Evolutionary conservation across 2,797 vertebrate genomes (phyloP).

Genomic region (Iguana delicatissima): DNA sequence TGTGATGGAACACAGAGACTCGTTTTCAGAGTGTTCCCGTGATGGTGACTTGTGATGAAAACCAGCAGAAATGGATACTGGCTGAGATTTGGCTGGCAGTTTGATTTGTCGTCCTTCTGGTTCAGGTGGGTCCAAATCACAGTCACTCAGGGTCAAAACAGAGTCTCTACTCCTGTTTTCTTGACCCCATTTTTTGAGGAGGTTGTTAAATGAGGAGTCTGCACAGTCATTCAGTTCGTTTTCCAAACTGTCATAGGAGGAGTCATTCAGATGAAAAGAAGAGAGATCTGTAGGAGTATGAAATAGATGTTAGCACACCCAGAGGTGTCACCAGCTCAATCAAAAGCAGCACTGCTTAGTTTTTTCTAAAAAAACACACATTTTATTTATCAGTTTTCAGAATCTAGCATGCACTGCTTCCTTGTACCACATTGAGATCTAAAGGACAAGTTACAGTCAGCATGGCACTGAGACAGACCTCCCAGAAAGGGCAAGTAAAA

Average conservation of each 20-base stretch:
- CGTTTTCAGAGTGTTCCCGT: slow-evolving; percentile 39
- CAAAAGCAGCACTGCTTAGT: background rate
- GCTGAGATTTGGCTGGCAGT: slow-evolving; percentile 76
- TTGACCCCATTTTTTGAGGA: slow-evolving; percentile 81
- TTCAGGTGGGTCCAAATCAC: slow-evolving; percentile 85
- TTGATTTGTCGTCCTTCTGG: slow-evolving; percentile 79
- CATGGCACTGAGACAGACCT: too few species aligned
- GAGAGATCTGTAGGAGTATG: slow-evolving; percentile 83
- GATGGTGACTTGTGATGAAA: slow-evolving; percentile 70
- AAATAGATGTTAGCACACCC: slow-evolving; percentile 49
- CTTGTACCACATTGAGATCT: background rate
- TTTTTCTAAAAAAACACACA: background rate
- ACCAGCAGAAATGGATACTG: slow-evolving; percentile 71
- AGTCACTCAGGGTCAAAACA: slow-evolving; percentile 91
- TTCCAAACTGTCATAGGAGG: slow-evolving; percentile 95
- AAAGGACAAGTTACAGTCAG: background rate
- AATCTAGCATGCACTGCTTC: background rate
- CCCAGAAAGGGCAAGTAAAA: background rate
- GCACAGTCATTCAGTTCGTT: slow-evolving; percentile 92
- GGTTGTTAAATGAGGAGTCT: slow-evolving; percentile 86
- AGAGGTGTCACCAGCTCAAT: slow-evolving; percentile 14
- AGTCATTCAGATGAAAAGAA: slow-evolving; percentile 93
- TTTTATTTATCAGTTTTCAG: background rate
- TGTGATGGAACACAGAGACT: slow-evolving; percentile 47
- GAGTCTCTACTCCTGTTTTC: slow-evolving; percentile 93